Evolutionary conservation across 1,140 invertebrate species (phyloP).

Genomic region (Melipona quadrifasciata): DNA sequence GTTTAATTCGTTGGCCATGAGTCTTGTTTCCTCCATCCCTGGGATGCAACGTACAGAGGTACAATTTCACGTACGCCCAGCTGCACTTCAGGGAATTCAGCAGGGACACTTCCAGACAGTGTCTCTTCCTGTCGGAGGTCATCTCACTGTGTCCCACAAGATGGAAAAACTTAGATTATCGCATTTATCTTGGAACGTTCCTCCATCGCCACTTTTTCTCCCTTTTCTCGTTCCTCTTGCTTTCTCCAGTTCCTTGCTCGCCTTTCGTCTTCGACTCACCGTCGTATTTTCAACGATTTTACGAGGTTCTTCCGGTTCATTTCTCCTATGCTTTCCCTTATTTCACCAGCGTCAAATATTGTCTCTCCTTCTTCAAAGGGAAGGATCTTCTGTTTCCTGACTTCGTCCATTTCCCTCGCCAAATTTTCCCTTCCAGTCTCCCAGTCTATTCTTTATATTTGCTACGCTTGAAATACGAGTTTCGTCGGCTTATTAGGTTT

Average conservation of each 20-base stretch:
- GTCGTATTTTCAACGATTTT: conserved; percentile 51
- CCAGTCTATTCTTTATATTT: background rate
- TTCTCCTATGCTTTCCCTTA: background rate
- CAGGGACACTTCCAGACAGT: background rate
- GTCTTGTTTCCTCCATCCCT: background rate
- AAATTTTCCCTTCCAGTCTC: background rate
- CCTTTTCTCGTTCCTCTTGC: conserved; percentile 3
- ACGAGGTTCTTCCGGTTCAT: conserved; percentile 39
- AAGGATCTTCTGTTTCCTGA: background rate
- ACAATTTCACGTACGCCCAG: background rate
- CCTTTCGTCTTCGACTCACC: conserved; percentile 36
- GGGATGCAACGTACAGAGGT: background rate
- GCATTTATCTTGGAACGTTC: conserved; percentile 64
- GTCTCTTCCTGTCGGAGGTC: conserved; percentile 19
- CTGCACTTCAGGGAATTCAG: background rate
- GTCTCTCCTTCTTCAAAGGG: background rate
- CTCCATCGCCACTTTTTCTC: conserved; percentile 38
- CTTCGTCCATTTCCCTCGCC: background rate
- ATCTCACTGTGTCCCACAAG: conserved; percentile 38
- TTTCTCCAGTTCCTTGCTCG: background rate
- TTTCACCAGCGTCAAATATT: conserved; percentile 18
- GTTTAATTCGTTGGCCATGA: conserved; percentile 25
- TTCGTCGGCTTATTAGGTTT: background rate
- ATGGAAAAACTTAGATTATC: conserved; percentile 73
- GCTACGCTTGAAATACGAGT: background rate